A percentile compares a stretch with the other conserved stretches of the same genome.
phyloP scores from a whole-genome alignment of 1,140 invertebrate species.

The Drosophila biarmipes region DNA sequence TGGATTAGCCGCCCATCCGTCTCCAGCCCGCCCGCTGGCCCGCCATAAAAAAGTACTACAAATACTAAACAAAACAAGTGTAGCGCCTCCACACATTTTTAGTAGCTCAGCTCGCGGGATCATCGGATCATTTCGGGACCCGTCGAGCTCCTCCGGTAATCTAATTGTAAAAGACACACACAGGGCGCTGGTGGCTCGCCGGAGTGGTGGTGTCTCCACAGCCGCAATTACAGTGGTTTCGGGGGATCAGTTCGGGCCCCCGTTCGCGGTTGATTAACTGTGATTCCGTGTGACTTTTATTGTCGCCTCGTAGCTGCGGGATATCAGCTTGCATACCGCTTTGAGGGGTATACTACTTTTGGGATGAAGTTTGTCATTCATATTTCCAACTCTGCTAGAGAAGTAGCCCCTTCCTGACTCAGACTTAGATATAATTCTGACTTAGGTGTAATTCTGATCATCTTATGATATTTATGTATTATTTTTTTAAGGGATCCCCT shows the following conservation, averaged over 20 bases:
- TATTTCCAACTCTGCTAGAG: too few relatives aligned
- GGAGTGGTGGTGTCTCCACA: constrained; percentile 13
- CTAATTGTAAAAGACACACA: constrained; percentile 73
- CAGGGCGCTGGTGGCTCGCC: constrained; percentile 11
- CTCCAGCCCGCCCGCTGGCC: background rate
- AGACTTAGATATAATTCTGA: too few relatives aligned
- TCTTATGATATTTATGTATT: background rate
- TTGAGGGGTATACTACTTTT: background rate
- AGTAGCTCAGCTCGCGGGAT: constrained; percentile 31
- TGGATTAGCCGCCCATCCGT: constrained; percentile 20
- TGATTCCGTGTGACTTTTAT: constrained; percentile 73
- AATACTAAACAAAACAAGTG: constrained; percentile 48
- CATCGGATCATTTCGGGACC: constrained; percentile 17
- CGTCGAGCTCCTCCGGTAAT: constrained; percentile 61
- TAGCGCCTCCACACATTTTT: constrained; percentile 62
- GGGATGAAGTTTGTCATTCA: background rate
- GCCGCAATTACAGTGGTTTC: constrained; percentile 30
- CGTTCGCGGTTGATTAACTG: constrained; percentile 77
- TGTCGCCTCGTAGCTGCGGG: constrained; percentile 45
- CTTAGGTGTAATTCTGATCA: too few relatives aligned
- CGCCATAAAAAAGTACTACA: constrained; percentile 25
- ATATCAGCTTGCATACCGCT: constrained; percentile 25
- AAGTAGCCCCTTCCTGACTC: too few relatives aligned
- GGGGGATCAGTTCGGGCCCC: constrained; percentile 39
- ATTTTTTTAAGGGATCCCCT: too few relatives aligned